phyloP scores from a whole-genome alignment of 1,140 invertebrate species.

The Pseudomyrmex gracilis region DNA sequence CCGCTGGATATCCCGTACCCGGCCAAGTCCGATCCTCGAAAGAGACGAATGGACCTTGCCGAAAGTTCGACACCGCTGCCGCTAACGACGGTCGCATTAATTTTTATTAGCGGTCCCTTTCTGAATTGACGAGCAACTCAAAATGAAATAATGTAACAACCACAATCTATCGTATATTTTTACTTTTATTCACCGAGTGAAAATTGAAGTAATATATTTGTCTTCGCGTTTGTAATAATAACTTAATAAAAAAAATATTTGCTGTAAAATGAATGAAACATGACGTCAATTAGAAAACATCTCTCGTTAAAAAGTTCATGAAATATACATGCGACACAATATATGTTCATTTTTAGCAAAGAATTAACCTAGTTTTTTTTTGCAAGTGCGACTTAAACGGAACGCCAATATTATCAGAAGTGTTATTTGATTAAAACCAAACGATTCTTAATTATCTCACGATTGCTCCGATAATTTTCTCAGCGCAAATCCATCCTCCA shows the following conservation, averaged over 20 bases:
- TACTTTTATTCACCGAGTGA: too few species aligned
- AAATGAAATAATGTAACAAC: not conserved
- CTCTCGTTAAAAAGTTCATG: not conserved
- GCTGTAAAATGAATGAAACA: constrained; percentile 12
- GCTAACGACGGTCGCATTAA: constrained; percentile 49
- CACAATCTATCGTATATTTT: not conserved
- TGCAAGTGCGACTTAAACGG: not conserved
- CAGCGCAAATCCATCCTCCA: not conserved
- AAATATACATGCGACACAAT: constrained; percentile 1
- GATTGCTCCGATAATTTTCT: not conserved
- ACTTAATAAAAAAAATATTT: constrained; percentile 1
- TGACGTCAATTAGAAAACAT: not conserved
- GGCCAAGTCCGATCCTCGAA: constrained; percentile 28
- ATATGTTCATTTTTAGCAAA: not conserved
- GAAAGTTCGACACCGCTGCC: constrained; percentile 47
- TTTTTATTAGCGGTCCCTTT: constrained; percentile 42
- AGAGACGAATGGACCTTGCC: constrained; percentile 54
- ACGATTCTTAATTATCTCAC: not conserved
- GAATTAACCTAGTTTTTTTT: constrained; percentile 27
- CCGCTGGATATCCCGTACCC: constrained; percentile 3
- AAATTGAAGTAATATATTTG: too few species aligned
- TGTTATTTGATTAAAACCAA: not conserved
- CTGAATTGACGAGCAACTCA: constrained; percentile 33
- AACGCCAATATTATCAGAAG: not conserved
- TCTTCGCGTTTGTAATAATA: not conserved